Percentiles rank a stretch among this genome's conserved stretches.
Evolutionary conservation across 2,797 vertebrate genomes (phyloP).

Genomic region (Macropus fuliginosus): DNA sequence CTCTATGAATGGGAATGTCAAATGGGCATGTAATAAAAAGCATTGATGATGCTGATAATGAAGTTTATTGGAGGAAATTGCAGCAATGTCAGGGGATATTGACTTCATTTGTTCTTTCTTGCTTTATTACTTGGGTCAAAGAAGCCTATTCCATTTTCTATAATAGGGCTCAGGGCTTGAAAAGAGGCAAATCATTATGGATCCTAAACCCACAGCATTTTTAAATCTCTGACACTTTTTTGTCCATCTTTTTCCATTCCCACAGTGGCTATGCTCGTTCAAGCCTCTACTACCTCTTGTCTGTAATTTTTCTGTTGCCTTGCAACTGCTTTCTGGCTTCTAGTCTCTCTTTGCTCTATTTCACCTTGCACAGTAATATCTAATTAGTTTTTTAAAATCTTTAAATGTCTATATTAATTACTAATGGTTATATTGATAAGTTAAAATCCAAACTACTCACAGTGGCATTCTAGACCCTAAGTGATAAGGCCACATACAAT

Average conservation of each 20-base stretch:
- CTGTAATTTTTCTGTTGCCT: constrained; percentile 6
- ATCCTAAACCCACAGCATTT: neutral
- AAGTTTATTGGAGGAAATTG: constrained; percentile 8
- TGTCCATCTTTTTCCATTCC: neutral
- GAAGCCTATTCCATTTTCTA: neutral
- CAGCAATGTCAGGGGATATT: neutral
- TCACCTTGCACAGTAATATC: neutral
- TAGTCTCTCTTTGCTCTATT: neutral
- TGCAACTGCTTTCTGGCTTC: neutral
- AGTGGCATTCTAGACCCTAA: neutral
- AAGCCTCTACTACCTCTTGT: neutral
- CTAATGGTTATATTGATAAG: neutral
- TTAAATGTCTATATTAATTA: neutral
- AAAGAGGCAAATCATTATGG: neutral
- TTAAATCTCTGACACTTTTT: constrained; percentile 19
- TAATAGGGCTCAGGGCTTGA: neutral
- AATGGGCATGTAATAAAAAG: neutral
- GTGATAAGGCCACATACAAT: neutral
- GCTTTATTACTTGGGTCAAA: neutral
- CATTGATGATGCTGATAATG: neutral
- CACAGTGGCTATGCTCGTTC: neutral
- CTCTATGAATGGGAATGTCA: constrained; percentile 10
- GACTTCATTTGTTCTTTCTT: constrained; percentile 1
- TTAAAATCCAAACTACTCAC: neutral
- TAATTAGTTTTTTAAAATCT: neutral